These are phyloP conservation scores for Uropetala carovei DNA, from an alignment of 2,888 invertebrate species.

Conservation along the genomic window DNA sequence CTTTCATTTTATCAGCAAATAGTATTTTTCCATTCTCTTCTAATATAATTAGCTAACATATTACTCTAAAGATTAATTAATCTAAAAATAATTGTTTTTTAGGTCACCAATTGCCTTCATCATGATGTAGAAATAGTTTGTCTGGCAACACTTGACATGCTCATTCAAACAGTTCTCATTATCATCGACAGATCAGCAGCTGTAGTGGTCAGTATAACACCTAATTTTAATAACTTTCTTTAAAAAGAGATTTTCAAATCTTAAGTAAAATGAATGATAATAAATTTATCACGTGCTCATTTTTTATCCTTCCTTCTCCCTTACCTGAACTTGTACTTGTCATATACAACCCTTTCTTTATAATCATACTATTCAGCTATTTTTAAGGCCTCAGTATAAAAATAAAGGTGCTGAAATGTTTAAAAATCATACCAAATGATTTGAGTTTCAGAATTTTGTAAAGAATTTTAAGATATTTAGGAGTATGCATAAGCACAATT, in stretches of 20 bases:
- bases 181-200: slow-evolving; percentile 87
- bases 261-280: too few species aligned
- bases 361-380: too few species aligned
- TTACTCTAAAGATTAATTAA: slow-evolving; percentile 8
- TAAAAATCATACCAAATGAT: too few species aligned
- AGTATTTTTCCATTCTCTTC: not conserved
- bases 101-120: slow-evolving; percentile 81
- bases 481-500: not conserved
- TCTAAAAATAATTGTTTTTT: slow-evolving; percentile 61
- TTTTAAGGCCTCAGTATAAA: too few species aligned
- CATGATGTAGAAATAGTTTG: slow-evolving; percentile 91
- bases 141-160: slow-evolving; percentile 87
- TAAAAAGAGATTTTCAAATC: too few species aligned
- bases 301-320: too few species aligned
- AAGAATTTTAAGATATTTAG: too few species aligned
- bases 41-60: not conserved
- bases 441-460: too few species aligned
- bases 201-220: slow-evolving; percentile 77
- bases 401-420: too few species aligned
- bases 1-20: not conserved
- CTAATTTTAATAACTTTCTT: not conserved
- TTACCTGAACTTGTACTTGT: too few species aligned
- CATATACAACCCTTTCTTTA: too few species aligned
- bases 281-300: too few species aligned
- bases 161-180: slow-evolving; percentile 90